Base-by-base conservation (phyloP, 2,797 vertebrate genomes). In the Clarias platycephalus region DNA sequence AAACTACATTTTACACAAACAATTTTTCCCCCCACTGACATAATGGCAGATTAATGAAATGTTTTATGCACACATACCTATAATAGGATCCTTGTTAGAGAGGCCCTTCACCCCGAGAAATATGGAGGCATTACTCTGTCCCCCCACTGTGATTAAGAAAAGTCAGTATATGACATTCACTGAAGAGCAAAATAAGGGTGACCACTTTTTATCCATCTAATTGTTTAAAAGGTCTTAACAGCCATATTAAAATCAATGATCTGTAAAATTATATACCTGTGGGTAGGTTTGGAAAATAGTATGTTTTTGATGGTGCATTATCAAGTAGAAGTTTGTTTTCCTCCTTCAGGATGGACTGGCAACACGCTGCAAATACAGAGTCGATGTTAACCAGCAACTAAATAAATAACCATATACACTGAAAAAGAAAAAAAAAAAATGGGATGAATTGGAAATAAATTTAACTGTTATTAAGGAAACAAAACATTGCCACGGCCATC, bases 31-130 rank as follows among this genome's bases (percentile, higher is more conserved):
- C 58, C 28, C 10, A 72, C 40, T 44, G 15, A 22, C 20, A 68
- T 34, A 49, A 40, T 31, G 8, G 34, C 12, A 58, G 6, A 34
- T 16, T 53, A 64, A 63, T 60, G 15, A 22, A 62, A 84, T 40
- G 3, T 2, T 31, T 66, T 31, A 72, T 22, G 64, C 5, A 37
- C 44, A 81, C 53, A 18, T 84, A 84, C 85, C 85, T 83, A 86
- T 70, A 70, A 86, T 40, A 24, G 62, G 40, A 34, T 37, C 16
- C 1, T 26, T 86, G 4, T 44, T 40, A 9, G 6, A 20, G 63
- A 77, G 74, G 34, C 58, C 58, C n/a, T 1, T 70, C 12, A 83
- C 63, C 28, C 1, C 63, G 31, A 86, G 82, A 84, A 86, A 84
- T 28, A 26, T 4, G 57, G 22, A 84, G 4, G 63, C 82, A n/a